These are phyloP conservation scores for Callithrix jacchus DNA, from an alignment of 2,113 vertebrate species.

Conservation along the genomic window DNA sequence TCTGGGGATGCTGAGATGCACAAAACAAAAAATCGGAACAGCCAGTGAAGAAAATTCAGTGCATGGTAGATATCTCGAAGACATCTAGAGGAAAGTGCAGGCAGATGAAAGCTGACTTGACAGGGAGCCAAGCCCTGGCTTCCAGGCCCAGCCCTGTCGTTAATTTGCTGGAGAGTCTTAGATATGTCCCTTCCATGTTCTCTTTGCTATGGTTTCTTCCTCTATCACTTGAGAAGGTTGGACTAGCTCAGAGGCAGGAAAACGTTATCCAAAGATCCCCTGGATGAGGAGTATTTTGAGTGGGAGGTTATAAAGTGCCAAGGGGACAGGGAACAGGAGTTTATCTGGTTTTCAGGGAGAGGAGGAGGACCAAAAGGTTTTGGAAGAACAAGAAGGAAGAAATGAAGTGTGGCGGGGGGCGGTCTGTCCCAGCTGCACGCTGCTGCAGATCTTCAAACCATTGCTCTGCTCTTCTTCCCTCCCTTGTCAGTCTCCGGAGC, in stretches of 20 bases:
- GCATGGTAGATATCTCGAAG: neutral
- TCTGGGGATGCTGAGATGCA: neutral
- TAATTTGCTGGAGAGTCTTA: neutral
- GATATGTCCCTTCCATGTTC: neutral
- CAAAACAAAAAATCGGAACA: neutral
- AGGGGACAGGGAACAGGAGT: neutral
- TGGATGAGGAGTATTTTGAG: neutral
- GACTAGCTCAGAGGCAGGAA: neutral
- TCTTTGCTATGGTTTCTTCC: conserved; percentile 29
- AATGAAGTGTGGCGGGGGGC: neutral
- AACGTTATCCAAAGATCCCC: neutral
- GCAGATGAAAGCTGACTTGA: neutral
- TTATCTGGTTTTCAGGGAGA: neutral
- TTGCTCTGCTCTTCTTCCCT: neutral
- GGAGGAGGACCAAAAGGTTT: neutral
- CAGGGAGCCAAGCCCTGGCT: no score
- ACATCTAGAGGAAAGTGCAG: no score
- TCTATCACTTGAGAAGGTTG: neutral
- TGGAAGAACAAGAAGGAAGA: neutral
- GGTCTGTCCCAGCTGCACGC: neutral
- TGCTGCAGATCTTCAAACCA: neutral
- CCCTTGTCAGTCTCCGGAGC: neutral
- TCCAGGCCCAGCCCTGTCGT: neutral
- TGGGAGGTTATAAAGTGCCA: neutral
- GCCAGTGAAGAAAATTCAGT: neutral